Base-by-base conservation (phyloP, 35 echinoderm and acorn worm species). In the Amphiura filiformis region DNA sequence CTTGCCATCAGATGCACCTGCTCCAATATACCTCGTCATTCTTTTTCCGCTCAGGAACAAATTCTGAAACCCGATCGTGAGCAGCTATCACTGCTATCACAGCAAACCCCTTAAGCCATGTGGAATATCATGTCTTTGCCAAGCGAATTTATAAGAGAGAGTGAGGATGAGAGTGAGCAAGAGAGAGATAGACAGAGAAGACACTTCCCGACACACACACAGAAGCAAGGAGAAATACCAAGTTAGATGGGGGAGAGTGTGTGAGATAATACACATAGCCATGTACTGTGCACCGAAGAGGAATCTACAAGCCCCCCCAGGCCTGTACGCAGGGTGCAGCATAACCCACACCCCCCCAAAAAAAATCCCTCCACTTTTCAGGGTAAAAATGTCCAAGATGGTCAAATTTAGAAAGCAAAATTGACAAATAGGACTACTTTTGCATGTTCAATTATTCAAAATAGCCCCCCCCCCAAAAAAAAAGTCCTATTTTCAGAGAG, bases 1-100 rank as follows among this genome's bases (percentile, higher is more conserved):
- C 15, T 30, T 70, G 15, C 61, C 61, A 70, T 30, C 28, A 2
- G 1, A 1, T 70, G 61, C 61, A 70, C 61, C 61, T 70, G 61
- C 28, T 30, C 28, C 2, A 70, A 5, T 70, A 18, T 70, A 2
- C 61, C 28, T 30, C 28, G 61, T 70, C 61, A 15, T 18, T 70
- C 61, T 70, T 70, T 52, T 70, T 70, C 61, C 61, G 61, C 61
- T 70, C 28, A 70, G 61, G 61, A 70, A 70, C 61, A 70, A 70
- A 70, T 70, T 70, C 28, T 30, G 61, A 26, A 70, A 70, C 61
- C 61, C 26, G 61, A 70, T 70, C 61, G 61, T 70, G 61, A 15
- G 61, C 28, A 70, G 61, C 61, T 70, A 70, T 70, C 61, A 30
- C 61, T 70, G 61, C 61, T 9, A 47, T 47, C 61, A 23, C 15